Evolutionary conservation across 2,888 invertebrate genomes (phyloP), one percentile per base, ranked within the genome.

Genomic region (Drosophila quinaria): DNA sequence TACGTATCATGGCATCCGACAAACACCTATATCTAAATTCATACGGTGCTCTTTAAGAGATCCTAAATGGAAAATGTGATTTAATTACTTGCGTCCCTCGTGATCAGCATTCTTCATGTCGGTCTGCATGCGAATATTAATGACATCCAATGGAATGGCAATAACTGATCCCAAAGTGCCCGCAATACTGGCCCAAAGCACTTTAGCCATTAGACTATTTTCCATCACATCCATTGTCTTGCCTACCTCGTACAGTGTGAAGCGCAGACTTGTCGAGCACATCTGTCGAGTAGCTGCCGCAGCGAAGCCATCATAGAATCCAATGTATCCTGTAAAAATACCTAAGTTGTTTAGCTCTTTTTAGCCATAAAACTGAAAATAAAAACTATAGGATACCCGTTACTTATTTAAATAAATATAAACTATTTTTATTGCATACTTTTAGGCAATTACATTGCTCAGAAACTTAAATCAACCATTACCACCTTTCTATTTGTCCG

Each of bases 61-160:
- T 2, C 10, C 9, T 4, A 9, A 15, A 8, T 1, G 1, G 25
- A 8, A 5, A 25, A 5, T 15, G 25, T 25, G 25, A 9, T 33
- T 10, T 1, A 8, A 5, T 49, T 67, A 81, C 81, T 70, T 80
- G 56, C 84, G 68, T 2, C 49, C 64, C 6, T 22, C 4, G 1
- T 47, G 10, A 3, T 17, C 22, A 0, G 22, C 4, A 3, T 5
- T 1, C 37, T 83, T 77, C 81, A 80, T 77, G 25, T 80, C 78
- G 17, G 46, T 80, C 41, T 81, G 81, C 81, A 81, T 81, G 2
- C 81, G 72, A 0, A 81, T 61, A 59, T 80, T 83, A 3, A 81
- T 54, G 10, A 81, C 62, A 54, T 81, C 81, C 22, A 68, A 35
- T 15, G 81, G 81, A 33, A 80, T 74, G 3, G 70, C 78, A 3